A percentile compares a stretch with the other conserved stretches of the same genome.
Conservation (phyloP, 2,113 vertebrate genomes). For the Panurus biarmicus region DNA sequence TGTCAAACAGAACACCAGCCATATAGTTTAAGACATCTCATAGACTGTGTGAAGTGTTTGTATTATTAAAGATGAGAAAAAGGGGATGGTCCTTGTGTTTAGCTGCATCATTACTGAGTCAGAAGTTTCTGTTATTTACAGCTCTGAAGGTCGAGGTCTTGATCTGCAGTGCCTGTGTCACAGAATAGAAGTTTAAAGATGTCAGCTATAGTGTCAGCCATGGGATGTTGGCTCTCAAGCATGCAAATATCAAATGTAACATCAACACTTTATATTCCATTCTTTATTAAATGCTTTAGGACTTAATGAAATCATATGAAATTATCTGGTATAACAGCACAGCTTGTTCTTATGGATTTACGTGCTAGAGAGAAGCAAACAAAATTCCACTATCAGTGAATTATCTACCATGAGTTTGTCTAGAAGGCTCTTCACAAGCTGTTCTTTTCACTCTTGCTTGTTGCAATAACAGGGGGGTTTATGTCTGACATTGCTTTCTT, state of each 20-base stretch:
- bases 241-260: neutral
- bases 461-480: constrained; percentile 32
- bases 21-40: neutral
- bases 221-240: neutral
- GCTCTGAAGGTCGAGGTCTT: neutral
- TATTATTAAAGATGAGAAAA: neutral
- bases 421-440: constrained; percentile 53
- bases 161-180: neutral
- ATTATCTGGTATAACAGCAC: constrained; percentile 21
- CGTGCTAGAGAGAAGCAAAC: constrained; percentile 25
- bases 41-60: neutral
- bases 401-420: constrained; percentile 57
- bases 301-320: neutral
- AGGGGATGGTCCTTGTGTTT: neutral
- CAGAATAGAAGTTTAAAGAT: neutral
- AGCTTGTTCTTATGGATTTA: constrained; percentile 50
- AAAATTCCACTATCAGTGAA: constrained; percentile 45
- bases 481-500: constrained; percentile 46
- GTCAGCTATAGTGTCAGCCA: neutral
- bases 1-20: neutral
- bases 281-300: neutral
- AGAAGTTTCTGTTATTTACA: neutral
- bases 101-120: neutral
- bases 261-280: neutral
- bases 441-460: constrained; percentile 48